Conservation (phyloP, 2,888 invertebrate genomes). For the Lasioglossum villosulum region DNA sequence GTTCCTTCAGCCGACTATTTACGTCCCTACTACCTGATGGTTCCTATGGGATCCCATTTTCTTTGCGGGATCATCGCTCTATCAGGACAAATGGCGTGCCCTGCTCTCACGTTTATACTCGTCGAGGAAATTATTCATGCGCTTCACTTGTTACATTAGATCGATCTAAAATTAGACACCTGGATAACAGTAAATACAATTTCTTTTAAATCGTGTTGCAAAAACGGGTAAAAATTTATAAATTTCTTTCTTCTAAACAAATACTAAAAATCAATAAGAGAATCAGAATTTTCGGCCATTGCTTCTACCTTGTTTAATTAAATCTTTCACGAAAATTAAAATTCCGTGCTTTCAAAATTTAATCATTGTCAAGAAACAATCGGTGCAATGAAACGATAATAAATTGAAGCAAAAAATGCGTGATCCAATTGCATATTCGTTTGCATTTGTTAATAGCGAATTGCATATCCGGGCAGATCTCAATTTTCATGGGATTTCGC, state of each 20-base stretch:
- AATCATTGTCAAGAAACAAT: neutral
- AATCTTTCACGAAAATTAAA: neutral
- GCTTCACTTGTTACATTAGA: no score
- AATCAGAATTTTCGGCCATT: no score
- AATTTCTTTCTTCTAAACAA: no score
- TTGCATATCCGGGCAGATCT: neutral
- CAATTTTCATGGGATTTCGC: neutral
- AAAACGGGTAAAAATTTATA: no score
- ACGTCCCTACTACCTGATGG: neutral
- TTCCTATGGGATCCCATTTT: neutral
- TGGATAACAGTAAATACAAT: neutral
- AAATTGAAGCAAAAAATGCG: neutral
- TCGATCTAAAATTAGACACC: no score
- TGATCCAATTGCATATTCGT: neutral
- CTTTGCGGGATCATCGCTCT: neutral
- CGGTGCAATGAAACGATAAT: neutral
- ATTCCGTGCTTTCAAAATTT: neutral
- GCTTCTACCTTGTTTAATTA: no score
- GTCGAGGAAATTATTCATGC: no score
- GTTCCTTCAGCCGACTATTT: neutral
- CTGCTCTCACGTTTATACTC: no score
- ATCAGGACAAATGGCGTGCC: neutral
- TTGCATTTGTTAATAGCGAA: neutral
- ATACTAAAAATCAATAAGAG: no score
- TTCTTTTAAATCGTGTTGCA: neutral